Conservation (phyloP, 2,113 vertebrate genomes). For the Himantopus leucocephalus region DNA sequence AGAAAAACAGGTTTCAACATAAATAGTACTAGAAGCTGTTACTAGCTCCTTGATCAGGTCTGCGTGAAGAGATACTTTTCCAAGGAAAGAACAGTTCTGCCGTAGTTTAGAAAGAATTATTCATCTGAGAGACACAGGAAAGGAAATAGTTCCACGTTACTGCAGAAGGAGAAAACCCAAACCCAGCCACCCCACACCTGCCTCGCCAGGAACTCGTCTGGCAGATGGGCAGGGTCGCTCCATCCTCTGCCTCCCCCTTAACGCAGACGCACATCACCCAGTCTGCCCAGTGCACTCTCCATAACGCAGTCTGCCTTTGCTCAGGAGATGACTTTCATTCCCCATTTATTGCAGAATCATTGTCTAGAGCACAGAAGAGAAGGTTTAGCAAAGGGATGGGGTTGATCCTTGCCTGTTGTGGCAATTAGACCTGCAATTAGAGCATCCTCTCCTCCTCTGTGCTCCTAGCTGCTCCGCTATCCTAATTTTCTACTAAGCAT, state of each 20-base stretch:
- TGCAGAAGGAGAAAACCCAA: not conserved
- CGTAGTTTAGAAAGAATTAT: not conserved
- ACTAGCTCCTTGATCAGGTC: not conserved
- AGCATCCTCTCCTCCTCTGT: not conserved
- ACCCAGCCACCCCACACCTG: not conserved
- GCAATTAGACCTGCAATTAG: slow-evolving; percentile 12
- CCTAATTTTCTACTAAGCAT: not conserved
- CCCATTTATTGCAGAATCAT: not conserved
- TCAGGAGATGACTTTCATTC: not conserved
- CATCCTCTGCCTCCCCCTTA: not conserved
- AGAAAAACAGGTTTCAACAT: not conserved
- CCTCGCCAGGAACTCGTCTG: not conserved
- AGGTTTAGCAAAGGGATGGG: not conserved
- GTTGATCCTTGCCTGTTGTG: not conserved
- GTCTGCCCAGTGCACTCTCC: not conserved
- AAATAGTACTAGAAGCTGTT: not conserved
- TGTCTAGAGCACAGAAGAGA: not conserved
- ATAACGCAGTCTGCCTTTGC: not conserved
- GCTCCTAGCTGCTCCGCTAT: not conserved
- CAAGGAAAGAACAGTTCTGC: not conserved
- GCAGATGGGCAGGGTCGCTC: not conserved
- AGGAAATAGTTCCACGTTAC: not conserved
- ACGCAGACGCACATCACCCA: not conserved
- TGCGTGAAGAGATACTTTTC: not conserved
- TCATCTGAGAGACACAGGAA: not conserved